A percentile compares a stretch with the other conserved stretches of the same genome.
Conservation (phyloP, 2,113 vertebrate genomes). For the Emydocephalus ijimae region DNA sequence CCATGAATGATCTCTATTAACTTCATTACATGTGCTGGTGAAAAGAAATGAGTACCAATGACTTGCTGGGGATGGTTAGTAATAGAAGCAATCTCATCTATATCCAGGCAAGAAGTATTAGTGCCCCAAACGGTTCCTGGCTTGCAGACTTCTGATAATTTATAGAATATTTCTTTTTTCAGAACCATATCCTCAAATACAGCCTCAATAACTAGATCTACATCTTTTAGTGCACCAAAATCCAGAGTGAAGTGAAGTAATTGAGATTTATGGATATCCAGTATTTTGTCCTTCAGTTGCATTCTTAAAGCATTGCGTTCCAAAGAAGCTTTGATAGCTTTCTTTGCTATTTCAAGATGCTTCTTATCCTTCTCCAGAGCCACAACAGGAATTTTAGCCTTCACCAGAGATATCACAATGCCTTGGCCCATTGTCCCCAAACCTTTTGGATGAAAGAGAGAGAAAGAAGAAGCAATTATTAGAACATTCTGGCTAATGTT, state of each 20-base stretch:
- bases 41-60: slow-evolving; percentile 90
- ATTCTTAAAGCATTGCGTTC: slow-evolving; percentile 73
- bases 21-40: slow-evolving; percentile 88
- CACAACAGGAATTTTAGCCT: slow-evolving; percentile 79
- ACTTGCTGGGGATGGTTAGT: slow-evolving; percentile 76
- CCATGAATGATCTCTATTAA: slow-evolving; percentile 86
- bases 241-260: slow-evolving; percentile 71
- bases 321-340: slow-evolving; percentile 70
- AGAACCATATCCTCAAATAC: slow-evolving; percentile 88
- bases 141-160: slow-evolving; percentile 78
- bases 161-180: slow-evolving; percentile 82
- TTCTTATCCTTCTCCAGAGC: slow-evolving; percentile 81
- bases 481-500: slow-evolving; percentile 14
- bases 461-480: slow-evolving; percentile 20
- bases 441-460: slow-evolving; percentile 68
- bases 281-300: slow-evolving; percentile 40
- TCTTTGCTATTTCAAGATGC: slow-evolving; percentile 72
- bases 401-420: slow-evolving; percentile 79
- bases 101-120: slow-evolving; percentile 84
- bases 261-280: slow-evolving; percentile 44
- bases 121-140: slow-evolving; percentile 78
- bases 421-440: slow-evolving; percentile 93
- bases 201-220: slow-evolving; percentile 88
- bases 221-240: slow-evolving; percentile 66
- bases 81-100: slow-evolving; percentile 82